Evolutionary conservation across 2,113 vertebrate genomes (phyloP), one percentile per base, ranked within the genome.

Genomic region (Eublepharis macularius): DNA sequence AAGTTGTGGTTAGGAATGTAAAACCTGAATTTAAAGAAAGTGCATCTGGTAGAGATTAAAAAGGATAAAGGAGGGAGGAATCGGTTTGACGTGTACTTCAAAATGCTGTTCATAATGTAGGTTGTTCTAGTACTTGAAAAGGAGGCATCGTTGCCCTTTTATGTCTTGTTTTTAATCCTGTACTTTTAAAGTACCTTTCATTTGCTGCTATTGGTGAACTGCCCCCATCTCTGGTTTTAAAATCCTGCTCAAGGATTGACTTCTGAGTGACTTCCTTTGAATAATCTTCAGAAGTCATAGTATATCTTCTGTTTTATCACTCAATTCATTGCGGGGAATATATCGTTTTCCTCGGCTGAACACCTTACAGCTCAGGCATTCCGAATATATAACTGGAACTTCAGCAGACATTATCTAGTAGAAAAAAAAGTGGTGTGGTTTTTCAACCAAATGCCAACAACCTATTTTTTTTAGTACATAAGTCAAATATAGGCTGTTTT

Each of bases 201-300:
- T 95, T 95, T 94, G 90, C 89, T 93, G 84, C 45, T 89, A 86
- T 94, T 94, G 91, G 94, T 95, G 92, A 92, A 94, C 92, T 93
- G 87, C 86, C 74, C 63, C 87, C 87, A 92, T 90, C 93, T 94
- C 91, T 94, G 92, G 89, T 76, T 91, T 88, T 82, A 92, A 60
- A 90, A 91, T 69, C 57, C 88, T 85, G 82, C 86, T 85, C 89
- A 82, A 90, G 86, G 66, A 73, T 88, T 91, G 66, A 90, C 88
- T 93, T 86, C 76, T 87, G 87, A 93, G 72, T 81, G 68, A 26
- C 43, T 79, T 89, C 72, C 84, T 94, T 91, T 94, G 87, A 93
- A 86, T 94, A 91, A 84, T 89, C 91, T 88, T 90, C 85, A 84
- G 87, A 91, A 88, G 88, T 87, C 88, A 76, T 79, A 88, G 91